Evolutionary conservation across 2,113 vertebrate genomes (phyloP).

Genomic region (Centropus unirufus): DNA sequence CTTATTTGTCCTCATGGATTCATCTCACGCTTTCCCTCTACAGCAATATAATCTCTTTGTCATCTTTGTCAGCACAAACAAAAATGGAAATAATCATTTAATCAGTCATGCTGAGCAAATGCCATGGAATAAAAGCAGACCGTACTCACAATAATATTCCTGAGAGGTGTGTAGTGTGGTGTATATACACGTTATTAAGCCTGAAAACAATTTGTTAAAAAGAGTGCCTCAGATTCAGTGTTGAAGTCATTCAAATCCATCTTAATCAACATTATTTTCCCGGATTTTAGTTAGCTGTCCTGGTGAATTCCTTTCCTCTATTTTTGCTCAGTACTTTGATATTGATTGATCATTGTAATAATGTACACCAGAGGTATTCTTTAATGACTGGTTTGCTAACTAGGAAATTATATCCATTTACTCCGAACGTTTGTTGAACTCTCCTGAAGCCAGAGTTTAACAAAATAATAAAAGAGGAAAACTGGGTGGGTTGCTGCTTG

Average conservation of each 20-base stretch:
- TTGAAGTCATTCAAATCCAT: slow-evolving; percentile 58
- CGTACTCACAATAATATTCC: slow-evolving; percentile 44
- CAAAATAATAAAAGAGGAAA: slow-evolving; percentile 63
- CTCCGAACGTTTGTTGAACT: slow-evolving; percentile 52
- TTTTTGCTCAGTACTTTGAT: slow-evolving; percentile 40
- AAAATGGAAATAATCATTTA: slow-evolving; percentile 64
- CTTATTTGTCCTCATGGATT: background rate
- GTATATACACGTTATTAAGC: slow-evolving; percentile 49
- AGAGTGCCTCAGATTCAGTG: slow-evolving; percentile 43
- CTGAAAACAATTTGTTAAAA: slow-evolving; percentile 66
- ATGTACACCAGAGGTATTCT: slow-evolving; percentile 57
- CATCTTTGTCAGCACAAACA: slow-evolving; percentile 65
- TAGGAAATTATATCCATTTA: slow-evolving; percentile 62
- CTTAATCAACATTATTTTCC: slow-evolving; percentile 72
- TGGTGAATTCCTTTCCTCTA: slow-evolving; percentile 71
- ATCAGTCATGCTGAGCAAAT: slow-evolving; percentile 57
- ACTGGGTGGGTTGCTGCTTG: slow-evolving; percentile 56
- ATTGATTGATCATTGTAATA: slow-evolving; percentile 63
- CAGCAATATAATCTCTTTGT: slow-evolving; percentile 63
- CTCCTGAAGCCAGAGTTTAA: slow-evolving; percentile 63
- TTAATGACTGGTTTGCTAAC: slow-evolving; percentile 57
- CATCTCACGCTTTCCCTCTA: slow-evolving; percentile 17
- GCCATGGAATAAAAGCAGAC: slow-evolving; percentile 27
- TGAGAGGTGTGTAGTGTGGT: slow-evolving; percentile 45
- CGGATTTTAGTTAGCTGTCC: slow-evolving; percentile 70